Conservation (phyloP, 2,113 vertebrate species). For the Hylia prasina region DNA sequence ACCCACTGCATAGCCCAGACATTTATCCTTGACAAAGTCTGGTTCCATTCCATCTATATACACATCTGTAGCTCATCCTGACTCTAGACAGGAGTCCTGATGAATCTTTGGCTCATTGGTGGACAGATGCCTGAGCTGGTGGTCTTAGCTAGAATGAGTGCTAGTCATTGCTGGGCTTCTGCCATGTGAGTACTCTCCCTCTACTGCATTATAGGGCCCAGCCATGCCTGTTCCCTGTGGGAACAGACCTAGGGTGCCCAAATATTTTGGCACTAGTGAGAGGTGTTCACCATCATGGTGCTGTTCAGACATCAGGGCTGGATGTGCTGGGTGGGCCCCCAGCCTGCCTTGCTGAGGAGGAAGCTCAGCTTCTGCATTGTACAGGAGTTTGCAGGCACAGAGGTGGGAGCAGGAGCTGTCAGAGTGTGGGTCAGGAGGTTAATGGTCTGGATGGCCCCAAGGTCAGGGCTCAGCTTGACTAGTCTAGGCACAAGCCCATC, state of each 20-base stretch:
- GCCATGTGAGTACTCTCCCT: accelerated
- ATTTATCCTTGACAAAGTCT: not conserved
- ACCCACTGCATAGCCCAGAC: not conserved
- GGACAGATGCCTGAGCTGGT: not conserved
- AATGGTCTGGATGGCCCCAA: not conserved
- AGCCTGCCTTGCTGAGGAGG: not conserved
- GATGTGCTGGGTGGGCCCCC: not conserved
- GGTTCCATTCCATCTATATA: not conserved
- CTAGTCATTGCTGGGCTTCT: not conserved
- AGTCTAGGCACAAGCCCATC: not conserved
- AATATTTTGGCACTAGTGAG: not conserved
- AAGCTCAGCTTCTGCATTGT: not conserved
- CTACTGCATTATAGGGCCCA: no score
- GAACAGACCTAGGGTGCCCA: not conserved
- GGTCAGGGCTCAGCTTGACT: not conserved
- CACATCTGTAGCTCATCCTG: not conserved
- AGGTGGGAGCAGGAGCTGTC: not conserved
- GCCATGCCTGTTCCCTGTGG: not conserved
- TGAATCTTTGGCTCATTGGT: not conserved
- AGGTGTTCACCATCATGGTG: not conserved
- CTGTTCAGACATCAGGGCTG: not conserved
- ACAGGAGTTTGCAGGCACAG: not conserved
- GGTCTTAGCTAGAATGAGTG: not conserved
- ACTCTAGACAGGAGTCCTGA: not conserved
- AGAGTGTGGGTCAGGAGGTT: not conserved